These are phyloP conservation scores for Acronicta alni DNA, from an alignment of 2,888 invertebrate genomes.

Conservation along the genomic window DNA sequence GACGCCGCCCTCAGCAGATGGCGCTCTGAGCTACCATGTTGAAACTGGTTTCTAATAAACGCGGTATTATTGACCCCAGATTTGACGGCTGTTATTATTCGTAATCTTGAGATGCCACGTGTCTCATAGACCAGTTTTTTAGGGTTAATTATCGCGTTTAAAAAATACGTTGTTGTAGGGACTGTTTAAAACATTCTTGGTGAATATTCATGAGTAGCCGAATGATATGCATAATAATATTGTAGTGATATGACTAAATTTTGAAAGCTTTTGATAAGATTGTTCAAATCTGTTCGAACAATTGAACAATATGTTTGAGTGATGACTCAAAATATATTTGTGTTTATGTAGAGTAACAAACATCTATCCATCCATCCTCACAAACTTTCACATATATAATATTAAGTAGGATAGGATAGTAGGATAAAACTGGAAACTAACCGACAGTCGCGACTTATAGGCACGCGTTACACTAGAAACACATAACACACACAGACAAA, in stretches of 20 bases:
- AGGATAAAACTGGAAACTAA: background rate
- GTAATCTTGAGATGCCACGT: slow-evolving; percentile 64
- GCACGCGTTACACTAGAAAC: slow-evolving; percentile 61
- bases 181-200: background rate
- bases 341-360: no score
- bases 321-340: no score
- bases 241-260: no score
- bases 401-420: no score
- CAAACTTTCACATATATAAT: no score
- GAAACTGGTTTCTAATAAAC: slow-evolving; percentile 73
- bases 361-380: no score
- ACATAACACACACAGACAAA: slow-evolving; percentile 60
- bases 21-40: slow-evolving; percentile 71
- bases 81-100: slow-evolving; percentile 60
- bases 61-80: slow-evolving; percentile 80
- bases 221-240: no score
- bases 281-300: no score
- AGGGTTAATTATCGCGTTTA: slow-evolving; percentile 33
- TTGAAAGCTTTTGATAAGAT: no score
- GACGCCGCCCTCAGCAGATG: slow-evolving; percentile 85
- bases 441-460: slow-evolving; percentile 37
- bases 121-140: slow-evolving; percentile 53
- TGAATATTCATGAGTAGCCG: slow-evolving; percentile 1
- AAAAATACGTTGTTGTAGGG: slow-evolving; percentile 4
- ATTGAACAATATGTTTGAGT: no score